Conservation (phyloP, 1,140 invertebrate species). For the Hyles vespertilio region DNA sequence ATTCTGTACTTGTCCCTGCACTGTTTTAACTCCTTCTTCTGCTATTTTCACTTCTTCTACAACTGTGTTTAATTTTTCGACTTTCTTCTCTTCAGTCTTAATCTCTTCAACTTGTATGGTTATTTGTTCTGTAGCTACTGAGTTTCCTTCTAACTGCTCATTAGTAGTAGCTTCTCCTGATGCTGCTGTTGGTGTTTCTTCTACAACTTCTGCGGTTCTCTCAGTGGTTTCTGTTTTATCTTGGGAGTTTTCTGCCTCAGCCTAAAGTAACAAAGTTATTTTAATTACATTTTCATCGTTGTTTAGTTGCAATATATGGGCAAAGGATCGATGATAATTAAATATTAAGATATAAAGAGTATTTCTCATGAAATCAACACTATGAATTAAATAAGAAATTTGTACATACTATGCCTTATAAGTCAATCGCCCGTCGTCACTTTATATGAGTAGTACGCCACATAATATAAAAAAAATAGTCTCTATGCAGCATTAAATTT, state of each 20-base stretch:
- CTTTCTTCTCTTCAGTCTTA: conserved; percentile 5
- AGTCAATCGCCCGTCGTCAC: too few species aligned
- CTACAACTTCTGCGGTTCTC: background rate
- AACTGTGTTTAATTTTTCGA: conserved; percentile 9
- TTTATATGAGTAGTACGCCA: too few species aligned
- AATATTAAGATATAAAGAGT: too few species aligned
- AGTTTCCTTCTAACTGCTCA: conserved; percentile 1
- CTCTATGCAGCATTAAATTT: too few species aligned
- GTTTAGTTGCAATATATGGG: too few species aligned
- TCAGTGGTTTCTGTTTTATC: conserved; percentile 1
- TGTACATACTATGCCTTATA: too few species aligned
- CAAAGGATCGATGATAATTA: too few species aligned
- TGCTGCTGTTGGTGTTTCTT: background rate
- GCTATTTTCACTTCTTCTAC: conserved; percentile 14
- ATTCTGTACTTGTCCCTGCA: conserved; percentile 29
- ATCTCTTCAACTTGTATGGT: background rate
- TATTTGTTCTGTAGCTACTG: conserved; percentile 7
- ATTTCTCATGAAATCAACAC: too few species aligned
- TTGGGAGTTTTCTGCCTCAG: background rate
- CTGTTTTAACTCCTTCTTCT: conserved; percentile 15
- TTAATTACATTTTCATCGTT: too few species aligned
- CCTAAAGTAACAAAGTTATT: background rate
- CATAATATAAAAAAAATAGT: too few species aligned
- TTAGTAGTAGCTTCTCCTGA: background rate
- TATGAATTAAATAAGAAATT: too few species aligned